Evolutionary conservation across 2,888 invertebrate genomes (phyloP).

Genomic region (Sacculina carcini): DNA sequence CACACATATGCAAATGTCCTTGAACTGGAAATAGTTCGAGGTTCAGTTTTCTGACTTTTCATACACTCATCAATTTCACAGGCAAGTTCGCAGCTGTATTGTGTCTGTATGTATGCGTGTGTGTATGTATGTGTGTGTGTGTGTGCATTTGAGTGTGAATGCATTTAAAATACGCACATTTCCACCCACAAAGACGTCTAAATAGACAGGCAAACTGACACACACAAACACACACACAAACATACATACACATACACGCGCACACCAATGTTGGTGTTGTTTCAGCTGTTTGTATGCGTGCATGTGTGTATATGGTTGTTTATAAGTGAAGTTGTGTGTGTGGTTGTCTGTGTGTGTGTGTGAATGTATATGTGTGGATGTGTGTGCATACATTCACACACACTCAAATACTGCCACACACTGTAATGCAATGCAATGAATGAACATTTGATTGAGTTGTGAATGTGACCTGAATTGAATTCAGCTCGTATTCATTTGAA

Average conservation of each 20-base stretch:
- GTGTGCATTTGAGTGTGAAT: not conserved
- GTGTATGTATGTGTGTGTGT: not conserved
- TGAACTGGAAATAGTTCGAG: not conserved
- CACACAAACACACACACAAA: too few species aligned
- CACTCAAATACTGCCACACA: not conserved
- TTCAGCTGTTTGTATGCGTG: too few species aligned
- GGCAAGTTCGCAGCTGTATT: too few species aligned
- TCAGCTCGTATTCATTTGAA: too few species aligned
- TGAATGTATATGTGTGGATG: not conserved
- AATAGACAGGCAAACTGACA: too few species aligned
- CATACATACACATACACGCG: not conserved
- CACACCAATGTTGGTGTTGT: not conserved
- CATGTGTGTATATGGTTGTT: too few species aligned
- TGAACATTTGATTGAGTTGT: too few species aligned
- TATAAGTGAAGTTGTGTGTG: not conserved
- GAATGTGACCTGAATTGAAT: too few species aligned
- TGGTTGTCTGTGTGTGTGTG: not conserved
- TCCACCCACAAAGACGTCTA: too few species aligned
- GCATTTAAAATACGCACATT: not conserved
- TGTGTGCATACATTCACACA: not conserved
- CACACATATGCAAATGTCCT: not conserved
- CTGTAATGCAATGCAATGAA: not conserved
- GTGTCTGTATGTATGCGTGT: not conserved
- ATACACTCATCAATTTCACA: not conserved
- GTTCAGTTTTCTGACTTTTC: not conserved